phyloP scores from a whole-genome alignment of 2,113 vertebrate species.

The Mirza zaza region DNA sequence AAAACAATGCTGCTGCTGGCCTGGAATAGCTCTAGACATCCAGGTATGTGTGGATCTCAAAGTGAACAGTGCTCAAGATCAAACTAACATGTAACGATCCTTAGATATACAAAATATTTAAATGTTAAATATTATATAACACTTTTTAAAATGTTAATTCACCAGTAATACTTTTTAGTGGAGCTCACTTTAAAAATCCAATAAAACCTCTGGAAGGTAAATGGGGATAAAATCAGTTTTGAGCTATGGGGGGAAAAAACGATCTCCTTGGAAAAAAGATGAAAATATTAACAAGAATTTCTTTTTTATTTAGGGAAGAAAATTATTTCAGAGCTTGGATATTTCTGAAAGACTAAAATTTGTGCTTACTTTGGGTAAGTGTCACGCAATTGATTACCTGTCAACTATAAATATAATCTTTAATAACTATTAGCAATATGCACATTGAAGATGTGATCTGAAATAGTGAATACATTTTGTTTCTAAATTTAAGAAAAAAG shows the following conservation, averaged over 20 bases:
- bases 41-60: background rate
- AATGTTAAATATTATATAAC: background rate
- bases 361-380: conserved; percentile 94
- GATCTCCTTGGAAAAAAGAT: background rate
- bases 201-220: conserved; percentile 2
- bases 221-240: conserved; percentile 28
- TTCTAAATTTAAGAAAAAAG: background rate
- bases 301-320: conserved; percentile 88
- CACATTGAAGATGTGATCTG: background rate
- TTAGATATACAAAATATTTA: background rate
- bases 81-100: background rate
- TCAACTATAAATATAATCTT: background rate
- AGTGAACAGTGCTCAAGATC: background rate
- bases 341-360: conserved; percentile 95
- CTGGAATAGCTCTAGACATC: background rate
- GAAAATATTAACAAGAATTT: conserved; percentile 33
- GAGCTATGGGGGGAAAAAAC: background rate
- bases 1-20: background rate
- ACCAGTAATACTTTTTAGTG: background rate
- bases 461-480: background rate
- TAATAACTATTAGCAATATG: background rate
- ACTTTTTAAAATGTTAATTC: background rate
- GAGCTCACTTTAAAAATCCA: background rate
- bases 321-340: conserved; percentile 93
- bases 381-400: conserved; percentile 26